phyloP scores from a whole-genome alignment of 2,797 vertebrate genomes.

The Xiphorhynchus erythropygius region DNA sequence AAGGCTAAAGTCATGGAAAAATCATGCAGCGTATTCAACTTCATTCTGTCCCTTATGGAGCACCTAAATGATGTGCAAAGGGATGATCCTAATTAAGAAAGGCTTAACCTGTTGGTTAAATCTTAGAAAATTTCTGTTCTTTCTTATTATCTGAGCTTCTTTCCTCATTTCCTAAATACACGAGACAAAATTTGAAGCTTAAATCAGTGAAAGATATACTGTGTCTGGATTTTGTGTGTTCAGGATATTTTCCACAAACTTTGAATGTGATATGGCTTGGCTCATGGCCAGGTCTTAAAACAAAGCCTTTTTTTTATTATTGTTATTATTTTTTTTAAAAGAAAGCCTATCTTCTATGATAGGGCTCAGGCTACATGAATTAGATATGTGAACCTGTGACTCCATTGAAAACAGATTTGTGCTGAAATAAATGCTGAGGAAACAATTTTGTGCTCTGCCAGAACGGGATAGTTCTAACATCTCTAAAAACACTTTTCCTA shows the following conservation, averaged over 20 bases:
- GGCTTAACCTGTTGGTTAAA: background rate
- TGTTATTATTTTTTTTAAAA: background rate
- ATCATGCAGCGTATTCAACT: background rate
- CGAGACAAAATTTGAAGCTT: background rate
- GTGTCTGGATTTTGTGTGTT: background rate
- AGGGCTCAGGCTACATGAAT: conserved; percentile 8
- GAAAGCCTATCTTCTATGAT: background rate
- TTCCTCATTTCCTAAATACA: background rate
- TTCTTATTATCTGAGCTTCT: background rate
- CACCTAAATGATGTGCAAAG: background rate
- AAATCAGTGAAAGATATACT: background rate
- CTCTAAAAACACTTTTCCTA: conserved; percentile 9
- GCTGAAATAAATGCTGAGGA: conserved; percentile 27
- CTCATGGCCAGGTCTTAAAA: conserved; percentile 11
- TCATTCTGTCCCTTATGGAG: background rate
- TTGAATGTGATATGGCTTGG: conserved; percentile 16
- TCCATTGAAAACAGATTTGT: conserved; percentile 53
- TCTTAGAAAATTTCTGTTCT: background rate
- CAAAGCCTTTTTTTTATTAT: background rate
- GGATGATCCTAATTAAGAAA: background rate
- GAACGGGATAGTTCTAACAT: conserved; percentile 5
- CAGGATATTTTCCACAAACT: background rate
- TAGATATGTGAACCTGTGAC: background rate
- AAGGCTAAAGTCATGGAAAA: background rate
- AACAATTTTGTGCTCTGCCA: conserved; percentile 30